Base-by-base conservation (phyloP, 2,113 vertebrate species). In the Phrynosoma platyrhinos region DNA sequence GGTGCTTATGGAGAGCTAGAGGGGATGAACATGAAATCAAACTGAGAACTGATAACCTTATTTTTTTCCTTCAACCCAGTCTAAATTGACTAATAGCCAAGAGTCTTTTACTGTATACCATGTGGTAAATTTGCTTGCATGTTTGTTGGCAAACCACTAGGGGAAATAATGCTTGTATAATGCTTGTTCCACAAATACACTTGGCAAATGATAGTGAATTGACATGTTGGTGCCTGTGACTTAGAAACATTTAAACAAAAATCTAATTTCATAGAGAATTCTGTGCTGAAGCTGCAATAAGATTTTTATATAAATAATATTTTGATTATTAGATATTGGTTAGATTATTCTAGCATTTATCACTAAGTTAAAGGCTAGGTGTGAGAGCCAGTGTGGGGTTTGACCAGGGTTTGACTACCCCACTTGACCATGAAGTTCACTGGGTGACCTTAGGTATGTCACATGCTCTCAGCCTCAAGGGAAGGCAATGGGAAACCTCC, bases 101-200 rank as follows among this genome's bases (percentile, higher is more conserved):
- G 27, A 53, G 58, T 76, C 84, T 68, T 82, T 71, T 42, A 7
- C 82, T 55, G 84, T 81, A 77, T 42, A 55, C 32, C 32, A 74
- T 69, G 76, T 84, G 83, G 76, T 82, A 82, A 77, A 77, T 32
- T 76, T 89, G 32, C 76, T 21, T 82, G 32, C 32, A 23, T 55
- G 32, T 76, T 76, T 76, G 30, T 69, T 89, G 76, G 76, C n/a
- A 77, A 69, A 76, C 72, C 79, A 66, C 78, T 58, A n/a, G 25
- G 88, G 71, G 47, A 81, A 62, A 85, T 77, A 82, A 6, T 58
- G 21, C 62, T 86, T 86, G 71, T 78, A 20, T 86, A 82, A 82
- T 82, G 55, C 25, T 18, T 25, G 78, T 40, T 66, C 81, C 80
- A 83, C 82, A 82, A 86, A 85, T 82, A 85, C 80, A 75, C 14